Percentiles rank a stretch among this genome's conserved stretches.
phyloP scores from a whole-genome alignment of 2,888 invertebrate species.

The Morpho achilles region DNA sequence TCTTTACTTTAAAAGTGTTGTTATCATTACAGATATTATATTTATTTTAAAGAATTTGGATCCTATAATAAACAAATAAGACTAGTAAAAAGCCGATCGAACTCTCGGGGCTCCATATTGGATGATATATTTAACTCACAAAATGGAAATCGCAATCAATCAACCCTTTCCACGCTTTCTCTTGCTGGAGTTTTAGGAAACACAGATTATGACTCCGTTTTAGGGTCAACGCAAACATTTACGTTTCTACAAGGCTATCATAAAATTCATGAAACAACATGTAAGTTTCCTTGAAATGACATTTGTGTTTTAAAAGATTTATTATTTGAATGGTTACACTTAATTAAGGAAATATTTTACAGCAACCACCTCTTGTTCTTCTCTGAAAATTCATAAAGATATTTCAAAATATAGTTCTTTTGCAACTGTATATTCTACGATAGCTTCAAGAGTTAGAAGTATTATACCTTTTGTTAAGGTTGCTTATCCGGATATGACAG shows the following conservation, averaged over 20 bases:
- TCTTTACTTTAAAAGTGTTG: conserved; percentile 1
- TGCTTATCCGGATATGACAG: conserved; percentile 86
- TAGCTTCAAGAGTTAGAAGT: conserved; percentile 79
- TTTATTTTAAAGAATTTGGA: conserved; percentile 77
- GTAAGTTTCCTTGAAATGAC: conserved; percentile 45
- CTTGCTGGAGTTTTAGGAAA: conserved; percentile 45
- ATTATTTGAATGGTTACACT: not conserved
- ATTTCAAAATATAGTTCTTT: conserved; percentile 58
- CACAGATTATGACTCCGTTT: conserved; percentile 48
- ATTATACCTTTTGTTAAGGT: conserved; percentile 86
- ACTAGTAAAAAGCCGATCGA: conserved; percentile 64
- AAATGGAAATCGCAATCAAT: conserved; percentile 37
- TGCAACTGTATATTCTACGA: conserved; percentile 68
- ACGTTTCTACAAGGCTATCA: conserved; percentile 46
- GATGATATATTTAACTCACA: conserved; percentile 58
- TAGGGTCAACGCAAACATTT: conserved; percentile 40
- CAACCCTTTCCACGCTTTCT: conserved; percentile 49
- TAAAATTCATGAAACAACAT: conserved; percentile 59
- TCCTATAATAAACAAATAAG: conserved; percentile 70
- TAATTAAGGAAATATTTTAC: conserved; percentile 22
- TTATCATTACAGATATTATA: conserved; percentile 67
- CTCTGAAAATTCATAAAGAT: conserved; percentile 69
- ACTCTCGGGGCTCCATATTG: conserved; percentile 67
- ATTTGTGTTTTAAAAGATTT: not conserved
- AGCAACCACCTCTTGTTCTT: conserved; percentile 64